A percentile compares a stretch with the other conserved stretches of the same genome.
Evolutionary conservation across 2,888 invertebrate species (phyloP).

Genomic region (Brenthis hecate): DNA sequence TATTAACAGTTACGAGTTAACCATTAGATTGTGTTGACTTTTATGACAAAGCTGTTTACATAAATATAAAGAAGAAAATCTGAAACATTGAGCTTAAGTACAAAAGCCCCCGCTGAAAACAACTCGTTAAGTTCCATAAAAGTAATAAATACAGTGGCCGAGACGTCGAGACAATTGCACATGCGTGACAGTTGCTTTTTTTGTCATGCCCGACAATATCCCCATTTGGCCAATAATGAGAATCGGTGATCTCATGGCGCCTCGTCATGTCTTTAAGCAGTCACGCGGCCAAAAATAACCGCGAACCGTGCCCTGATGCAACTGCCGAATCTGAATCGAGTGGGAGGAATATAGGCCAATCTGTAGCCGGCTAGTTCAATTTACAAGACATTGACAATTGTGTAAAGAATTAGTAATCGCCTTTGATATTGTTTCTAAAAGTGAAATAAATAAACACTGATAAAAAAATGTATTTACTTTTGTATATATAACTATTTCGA

Average conservation of each 20-base stretch:
- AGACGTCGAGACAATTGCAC: conserved; percentile 34
- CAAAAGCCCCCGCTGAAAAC: conserved; percentile 23
- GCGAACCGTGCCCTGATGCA: conserved; percentile 53
- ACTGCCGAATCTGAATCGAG: conserved; percentile 59
- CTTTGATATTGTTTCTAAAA: no score
- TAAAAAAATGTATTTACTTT: no score
- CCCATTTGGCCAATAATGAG: conserved; percentile 53
- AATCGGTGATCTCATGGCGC: conserved; percentile 73
- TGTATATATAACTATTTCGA: no score
- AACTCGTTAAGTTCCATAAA: conserved; percentile 34
- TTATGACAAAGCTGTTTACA: not conserved
- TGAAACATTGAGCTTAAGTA: conserved; percentile 4
- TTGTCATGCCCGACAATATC: conserved; percentile 42
- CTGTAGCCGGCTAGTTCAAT: conserved; percentile 38
- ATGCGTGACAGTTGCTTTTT: conserved; percentile 35
- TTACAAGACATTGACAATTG: conserved; percentile 15
- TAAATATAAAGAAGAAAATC: conserved; percentile 1
- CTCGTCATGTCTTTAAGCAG: conserved; percentile 63
- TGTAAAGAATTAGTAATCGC: no score
- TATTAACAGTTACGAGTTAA: not conserved
- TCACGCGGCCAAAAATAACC: conserved; percentile 72
- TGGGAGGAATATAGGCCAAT: conserved; percentile 50
- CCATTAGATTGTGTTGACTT: not conserved
- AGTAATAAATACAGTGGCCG: conserved; percentile 34
- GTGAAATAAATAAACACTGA: no score